Evolutionary conservation across 2,888 invertebrate genomes (phyloP).

Genomic region (Caenorhabditis japonica): DNA sequence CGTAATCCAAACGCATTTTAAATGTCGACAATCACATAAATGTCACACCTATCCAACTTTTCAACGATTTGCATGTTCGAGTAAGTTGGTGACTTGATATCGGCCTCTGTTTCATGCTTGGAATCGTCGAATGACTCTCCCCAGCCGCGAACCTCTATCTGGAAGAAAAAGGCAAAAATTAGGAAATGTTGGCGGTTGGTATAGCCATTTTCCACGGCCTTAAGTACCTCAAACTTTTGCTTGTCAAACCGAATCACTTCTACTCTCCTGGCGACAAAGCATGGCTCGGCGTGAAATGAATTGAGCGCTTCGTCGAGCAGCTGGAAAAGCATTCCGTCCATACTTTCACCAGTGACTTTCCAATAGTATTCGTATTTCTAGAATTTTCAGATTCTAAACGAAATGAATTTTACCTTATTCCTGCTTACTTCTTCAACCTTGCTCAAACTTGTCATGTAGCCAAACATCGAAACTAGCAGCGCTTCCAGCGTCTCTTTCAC

Average conservation of each 20-base stretch:
- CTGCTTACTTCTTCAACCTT: slow-evolving; percentile 82
- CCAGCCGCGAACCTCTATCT: slow-evolving; percentile 71
- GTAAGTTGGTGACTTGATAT: slow-evolving; percentile 99
- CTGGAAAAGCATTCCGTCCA: slow-evolving; percentile 89
- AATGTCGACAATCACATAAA: slow-evolving; percentile 98
- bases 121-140: slow-evolving; percentile 92
- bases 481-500: slow-evolving; percentile 79
- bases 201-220: background rate
- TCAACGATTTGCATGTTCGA: slow-evolving; percentile 93
- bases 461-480: slow-evolving; percentile 93
- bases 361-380: slow-evolving; percentile 84
- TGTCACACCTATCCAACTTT: slow-evolving; percentile 81
- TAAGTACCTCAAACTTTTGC: slow-evolving; percentile 33
- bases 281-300: slow-evolving; percentile 85
- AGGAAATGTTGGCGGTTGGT: too few species aligned
- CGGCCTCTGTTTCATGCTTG: slow-evolving; percentile 90
- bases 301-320: slow-evolving; percentile 94
- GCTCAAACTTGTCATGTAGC: slow-evolving; percentile 85
- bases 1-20: too few species aligned
- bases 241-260: slow-evolving; percentile 63
- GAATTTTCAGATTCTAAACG: background rate
- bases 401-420: background rate
- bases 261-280: slow-evolving; percentile 71
- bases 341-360: slow-evolving; percentile 89
- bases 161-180: too few species aligned